These are phyloP conservation scores for Drosophila insularis DNA, from an alignment of 1,140 invertebrate species.

Conservation along the genomic window DNA sequence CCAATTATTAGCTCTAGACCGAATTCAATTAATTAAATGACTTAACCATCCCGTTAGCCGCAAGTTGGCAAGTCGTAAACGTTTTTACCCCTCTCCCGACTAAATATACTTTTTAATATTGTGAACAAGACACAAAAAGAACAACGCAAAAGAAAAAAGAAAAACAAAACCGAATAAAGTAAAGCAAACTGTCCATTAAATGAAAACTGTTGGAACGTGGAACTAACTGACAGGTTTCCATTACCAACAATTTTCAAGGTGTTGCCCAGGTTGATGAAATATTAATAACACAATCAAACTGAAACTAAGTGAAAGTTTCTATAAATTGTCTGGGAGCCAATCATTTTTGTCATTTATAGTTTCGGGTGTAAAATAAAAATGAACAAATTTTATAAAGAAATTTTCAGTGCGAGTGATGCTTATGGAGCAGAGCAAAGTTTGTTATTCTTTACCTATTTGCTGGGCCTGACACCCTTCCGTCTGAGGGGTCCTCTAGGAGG, in stretches of 20 bases:
- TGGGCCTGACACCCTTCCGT: constrained; percentile 73
- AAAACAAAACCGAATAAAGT: not conserved
- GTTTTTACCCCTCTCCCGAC: not conserved
- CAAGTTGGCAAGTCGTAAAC: constrained; percentile 1
- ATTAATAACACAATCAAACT: constrained; percentile 47
- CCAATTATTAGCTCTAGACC: constrained; percentile 37
- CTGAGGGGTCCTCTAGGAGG: constrained; percentile 32
- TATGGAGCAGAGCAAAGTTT: constrained; percentile 66
- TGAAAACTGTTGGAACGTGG: constrained; percentile 33
- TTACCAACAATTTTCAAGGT: constrained; percentile 59
- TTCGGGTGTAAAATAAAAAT: constrained; percentile 13
- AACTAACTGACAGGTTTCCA: constrained; percentile 62
- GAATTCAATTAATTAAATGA: constrained; percentile 72
- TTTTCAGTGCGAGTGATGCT: constrained; percentile 64
- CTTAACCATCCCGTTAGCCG: constrained; percentile 12
- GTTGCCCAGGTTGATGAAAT: constrained; percentile 35
- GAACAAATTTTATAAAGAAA: constrained; percentile 21
- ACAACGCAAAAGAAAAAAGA: no score
- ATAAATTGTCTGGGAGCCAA: constrained; percentile 35
- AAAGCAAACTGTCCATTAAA: constrained; percentile 41
- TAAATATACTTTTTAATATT: constrained; percentile 56
- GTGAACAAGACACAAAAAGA: constrained; percentile 33
- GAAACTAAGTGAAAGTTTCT: constrained; percentile 28
- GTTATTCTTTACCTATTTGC: constrained; percentile 61
- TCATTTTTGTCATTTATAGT: constrained; percentile 22